phyloP scores from a whole-genome alignment of 2,888 invertebrate species.

The Euplagia quadripunctaria region DNA sequence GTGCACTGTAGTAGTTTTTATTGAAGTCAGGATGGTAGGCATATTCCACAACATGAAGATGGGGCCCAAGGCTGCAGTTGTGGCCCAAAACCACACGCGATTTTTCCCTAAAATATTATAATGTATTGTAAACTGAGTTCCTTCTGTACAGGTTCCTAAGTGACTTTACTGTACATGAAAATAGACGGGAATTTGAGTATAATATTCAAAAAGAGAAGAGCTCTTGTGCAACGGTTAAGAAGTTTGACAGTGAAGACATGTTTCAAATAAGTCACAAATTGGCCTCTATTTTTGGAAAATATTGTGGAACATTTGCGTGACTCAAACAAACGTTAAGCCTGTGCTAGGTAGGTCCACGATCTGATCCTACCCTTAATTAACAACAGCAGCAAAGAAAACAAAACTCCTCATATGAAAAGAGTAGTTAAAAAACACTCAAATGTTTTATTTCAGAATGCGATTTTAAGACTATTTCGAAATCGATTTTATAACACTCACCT shows the following conservation, averaged over 20 bases:
- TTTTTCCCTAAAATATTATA: constrained; percentile 43
- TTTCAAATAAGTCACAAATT: not conserved
- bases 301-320: not conserved
- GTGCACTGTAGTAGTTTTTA: constrained; percentile 47
- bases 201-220: not conserved
- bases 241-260: not conserved
- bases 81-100: constrained; percentile 59
- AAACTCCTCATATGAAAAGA: not conserved
- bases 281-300: not conserved
- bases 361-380: not conserved
- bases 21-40: constrained; percentile 62
- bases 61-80: constrained; percentile 47
- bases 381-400: not conserved
- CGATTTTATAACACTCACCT: constrained; percentile 48
- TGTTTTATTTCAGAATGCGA: too few relatives aligned
- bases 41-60: constrained; percentile 57
- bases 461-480: too few relatives aligned
- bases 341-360: not conserved
- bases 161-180: not conserved
- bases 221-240: not conserved
- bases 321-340: not conserved
- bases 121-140: not conserved
- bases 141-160: too few relatives aligned
- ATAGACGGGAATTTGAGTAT: not conserved
- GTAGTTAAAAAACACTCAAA: too few relatives aligned